Percentiles rank a stretch among this genome's conserved stretches.
phyloP scores from a whole-genome alignment of 2,113 vertebrate species.

The Puffinus mauretanicus region DNA sequence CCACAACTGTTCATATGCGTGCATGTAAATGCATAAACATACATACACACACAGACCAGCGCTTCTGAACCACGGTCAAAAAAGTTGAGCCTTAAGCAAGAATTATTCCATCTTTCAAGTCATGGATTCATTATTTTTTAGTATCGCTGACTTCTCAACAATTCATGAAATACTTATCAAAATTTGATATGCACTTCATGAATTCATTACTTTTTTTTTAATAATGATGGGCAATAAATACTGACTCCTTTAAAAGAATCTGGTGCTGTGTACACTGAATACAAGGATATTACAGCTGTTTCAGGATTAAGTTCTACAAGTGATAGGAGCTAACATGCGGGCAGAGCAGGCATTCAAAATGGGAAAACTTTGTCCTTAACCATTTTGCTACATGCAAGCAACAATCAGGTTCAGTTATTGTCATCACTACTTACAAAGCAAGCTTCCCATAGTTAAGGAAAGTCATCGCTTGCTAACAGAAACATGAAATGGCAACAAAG shows the following conservation, averaged over 20 bases:
- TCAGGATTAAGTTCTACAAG: neutral
- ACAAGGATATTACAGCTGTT: neutral
- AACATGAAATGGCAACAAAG: neutral
- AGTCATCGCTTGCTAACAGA: neutral
- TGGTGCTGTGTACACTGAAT: neutral
- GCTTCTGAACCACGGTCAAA: neutral
- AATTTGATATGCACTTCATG: neutral
- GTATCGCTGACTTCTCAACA: neutral
- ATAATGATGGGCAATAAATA: neutral
- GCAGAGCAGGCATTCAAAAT: neutral
- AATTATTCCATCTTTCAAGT: neutral
- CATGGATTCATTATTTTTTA: neutral
- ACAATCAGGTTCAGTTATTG: neutral
- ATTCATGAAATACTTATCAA: neutral
- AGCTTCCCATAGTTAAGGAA: neutral
- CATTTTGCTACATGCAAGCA: neutral
- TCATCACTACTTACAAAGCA: neutral
- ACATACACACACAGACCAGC: neutral
- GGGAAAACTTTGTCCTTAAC: neutral
- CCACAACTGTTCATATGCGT: rapidly evolving
- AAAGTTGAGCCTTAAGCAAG: neutral
- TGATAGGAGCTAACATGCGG: neutral
- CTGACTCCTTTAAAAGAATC: neutral
- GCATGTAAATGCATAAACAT: neutral
- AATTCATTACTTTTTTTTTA: neutral